Conservation (phyloP, 1,140 invertebrate genomes). For the Rhagoletis zephyria region DNA sequence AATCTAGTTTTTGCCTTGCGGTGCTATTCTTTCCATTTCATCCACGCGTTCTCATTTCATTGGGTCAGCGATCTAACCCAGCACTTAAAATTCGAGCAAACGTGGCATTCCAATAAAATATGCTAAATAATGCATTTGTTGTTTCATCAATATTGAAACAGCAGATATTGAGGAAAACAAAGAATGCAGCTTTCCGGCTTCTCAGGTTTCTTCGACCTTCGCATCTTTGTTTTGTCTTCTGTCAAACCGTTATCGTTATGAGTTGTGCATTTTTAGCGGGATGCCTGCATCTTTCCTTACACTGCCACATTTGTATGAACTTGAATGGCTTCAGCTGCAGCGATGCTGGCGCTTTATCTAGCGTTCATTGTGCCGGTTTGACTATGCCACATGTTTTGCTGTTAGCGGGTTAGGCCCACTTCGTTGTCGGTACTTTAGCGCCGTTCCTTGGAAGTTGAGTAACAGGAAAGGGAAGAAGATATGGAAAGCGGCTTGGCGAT, state of each 20-base stretch:
- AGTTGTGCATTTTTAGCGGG: not conserved
- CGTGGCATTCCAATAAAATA: conserved; percentile 16
- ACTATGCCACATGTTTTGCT: not conserved
- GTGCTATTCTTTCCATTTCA: conserved; percentile 8
- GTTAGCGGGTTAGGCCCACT: not conserved
- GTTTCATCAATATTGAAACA: not conserved
- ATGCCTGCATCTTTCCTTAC: not conserved
- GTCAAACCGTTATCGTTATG: not conserved
- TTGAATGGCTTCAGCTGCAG: not conserved
- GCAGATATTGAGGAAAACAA: not conserved
- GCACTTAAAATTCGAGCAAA: not conserved
- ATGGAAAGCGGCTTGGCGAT: no score
- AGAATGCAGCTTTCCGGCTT: not conserved
- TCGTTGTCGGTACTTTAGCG: no score
- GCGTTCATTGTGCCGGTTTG: not conserved
- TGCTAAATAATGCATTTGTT: conserved; percentile 43
- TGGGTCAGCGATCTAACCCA: not conserved
- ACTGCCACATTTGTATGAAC: not conserved
- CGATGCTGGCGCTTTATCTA: not conserved
- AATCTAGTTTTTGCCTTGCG: not conserved
- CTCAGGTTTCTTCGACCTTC: conserved; percentile 19
- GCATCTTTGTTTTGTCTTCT: conserved; percentile 5
- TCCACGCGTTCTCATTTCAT: conserved; percentile 16
- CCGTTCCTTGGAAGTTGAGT: no score
- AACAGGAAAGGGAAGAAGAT: no score